Conservation (phyloP, 2,113 vertebrate genomes). For the Paramormyrops kingsleyae region DNA sequence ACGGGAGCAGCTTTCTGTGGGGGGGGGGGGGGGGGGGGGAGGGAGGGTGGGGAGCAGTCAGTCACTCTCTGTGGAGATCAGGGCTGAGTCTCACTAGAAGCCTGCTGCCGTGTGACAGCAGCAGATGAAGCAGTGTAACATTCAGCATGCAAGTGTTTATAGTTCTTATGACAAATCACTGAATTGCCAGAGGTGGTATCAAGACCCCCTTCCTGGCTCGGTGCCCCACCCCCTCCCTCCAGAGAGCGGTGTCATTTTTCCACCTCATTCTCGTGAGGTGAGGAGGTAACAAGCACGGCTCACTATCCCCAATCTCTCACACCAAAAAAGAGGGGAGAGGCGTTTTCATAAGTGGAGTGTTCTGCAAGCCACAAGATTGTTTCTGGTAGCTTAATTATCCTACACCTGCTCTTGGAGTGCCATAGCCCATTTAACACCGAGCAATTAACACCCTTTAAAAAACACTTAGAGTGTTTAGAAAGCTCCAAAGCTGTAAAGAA, state of each 20-base stretch:
- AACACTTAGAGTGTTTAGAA: neutral
- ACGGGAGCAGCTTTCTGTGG: neutral
- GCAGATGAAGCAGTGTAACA: neutral
- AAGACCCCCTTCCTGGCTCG: slow-evolving; percentile 4
- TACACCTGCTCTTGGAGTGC: slow-evolving; percentile 15
- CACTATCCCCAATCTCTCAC: neutral
- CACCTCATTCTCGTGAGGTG: neutral
- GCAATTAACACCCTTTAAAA: slow-evolving; percentile 13
- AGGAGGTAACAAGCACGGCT: neutral
- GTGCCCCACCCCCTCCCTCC: slow-evolving; percentile 15
- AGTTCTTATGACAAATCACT: slow-evolving; percentile 17
- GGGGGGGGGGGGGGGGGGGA: no score
- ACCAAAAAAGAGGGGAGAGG: neutral
- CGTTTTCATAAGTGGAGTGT: neutral
- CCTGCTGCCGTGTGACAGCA: neutral
- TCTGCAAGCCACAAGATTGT: neutral
- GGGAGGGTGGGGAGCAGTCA: neutral
- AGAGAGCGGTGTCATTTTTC: neutral
- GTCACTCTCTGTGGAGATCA: neutral
- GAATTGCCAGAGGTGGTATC: slow-evolving; percentile 28
- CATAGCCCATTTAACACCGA: slow-evolving; percentile 10
- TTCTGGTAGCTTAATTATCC: slow-evolving; percentile 2
- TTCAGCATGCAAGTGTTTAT: slow-evolving; percentile 2
- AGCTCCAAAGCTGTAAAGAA: neutral
- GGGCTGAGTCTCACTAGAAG: neutral